Conservation (phyloP, 2,888 invertebrate genomes). For the Amphipoea lucens region DNA sequence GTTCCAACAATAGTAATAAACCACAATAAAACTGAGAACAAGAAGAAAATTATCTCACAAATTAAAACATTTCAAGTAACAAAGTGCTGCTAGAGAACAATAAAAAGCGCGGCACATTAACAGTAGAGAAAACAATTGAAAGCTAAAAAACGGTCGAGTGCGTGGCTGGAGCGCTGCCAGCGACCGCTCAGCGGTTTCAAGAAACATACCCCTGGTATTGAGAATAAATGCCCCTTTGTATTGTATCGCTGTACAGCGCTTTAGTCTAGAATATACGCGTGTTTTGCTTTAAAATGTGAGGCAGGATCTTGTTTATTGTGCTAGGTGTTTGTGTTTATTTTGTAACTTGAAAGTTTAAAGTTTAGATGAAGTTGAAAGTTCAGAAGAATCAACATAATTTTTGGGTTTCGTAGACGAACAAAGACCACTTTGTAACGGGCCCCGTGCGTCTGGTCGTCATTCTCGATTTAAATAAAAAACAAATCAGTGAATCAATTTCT, state of each 20-base stretch:
- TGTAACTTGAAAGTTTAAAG: neutral
- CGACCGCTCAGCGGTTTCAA: constrained; percentile 49
- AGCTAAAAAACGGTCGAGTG: constrained; percentile 63
- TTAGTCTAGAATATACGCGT: constrained; percentile 35
- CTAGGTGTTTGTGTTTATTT: constrained; percentile 17
- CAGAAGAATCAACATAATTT: neutral
- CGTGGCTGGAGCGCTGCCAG: constrained; percentile 62
- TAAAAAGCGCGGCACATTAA: constrained; percentile 58
- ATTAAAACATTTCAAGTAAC: constrained; percentile 63
- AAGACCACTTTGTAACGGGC: neutral
- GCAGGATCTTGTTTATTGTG: constrained; percentile 22
- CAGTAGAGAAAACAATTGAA: constrained; percentile 65
- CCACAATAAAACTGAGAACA: constrained; percentile 35
- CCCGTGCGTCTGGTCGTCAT: neutral
- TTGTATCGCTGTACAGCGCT: constrained; percentile 38
- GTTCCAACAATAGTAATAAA: constrained; percentile 45
- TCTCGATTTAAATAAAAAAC: neutral
- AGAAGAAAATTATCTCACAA: constrained; percentile 46
- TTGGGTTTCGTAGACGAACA: neutral
- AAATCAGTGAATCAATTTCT: neutral
- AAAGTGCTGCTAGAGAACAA: constrained; percentile 56
- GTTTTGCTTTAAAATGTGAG: constrained; percentile 34
- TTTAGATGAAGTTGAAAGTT: neutral
- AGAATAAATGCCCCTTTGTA: constrained; percentile 59
- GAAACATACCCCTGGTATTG: constrained; percentile 56